phyloP scores from a whole-genome alignment of 2,888 invertebrate species.

The Ochlodes sylvanus region DNA sequence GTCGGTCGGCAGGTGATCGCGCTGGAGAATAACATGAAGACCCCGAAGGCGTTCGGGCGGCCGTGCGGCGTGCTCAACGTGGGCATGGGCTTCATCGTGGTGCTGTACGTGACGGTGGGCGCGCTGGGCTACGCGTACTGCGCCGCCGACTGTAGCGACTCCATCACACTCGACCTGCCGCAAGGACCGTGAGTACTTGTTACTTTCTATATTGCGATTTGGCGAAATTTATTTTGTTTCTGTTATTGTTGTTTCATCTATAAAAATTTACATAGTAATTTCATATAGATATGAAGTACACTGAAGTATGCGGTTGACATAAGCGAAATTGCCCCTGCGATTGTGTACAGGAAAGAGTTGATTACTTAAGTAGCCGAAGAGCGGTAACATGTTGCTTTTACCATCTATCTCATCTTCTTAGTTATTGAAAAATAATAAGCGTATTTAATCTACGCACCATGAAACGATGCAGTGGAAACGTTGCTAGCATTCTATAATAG shows the following conservation, averaged over 20 bases:
- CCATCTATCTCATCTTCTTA: too few species aligned
- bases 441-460: too few species aligned
- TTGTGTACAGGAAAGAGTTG: not conserved
- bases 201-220: not conserved
- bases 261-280: too few species aligned
- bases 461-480: too few species aligned
- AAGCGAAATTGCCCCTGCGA: not conserved
- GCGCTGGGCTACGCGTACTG: slow-evolving; percentile 94
- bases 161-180: slow-evolving; percentile 94
- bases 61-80: slow-evolving; percentile 92
- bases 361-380: not conserved
- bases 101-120: slow-evolving; percentile 91
- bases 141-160: slow-evolving; percentile 87
- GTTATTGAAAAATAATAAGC: too few species aligned
- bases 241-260: too few species aligned
- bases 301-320: too few species aligned
- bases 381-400: too few species aligned
- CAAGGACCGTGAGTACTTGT: slow-evolving; percentile 59
- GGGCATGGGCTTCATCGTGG: slow-evolving; percentile 91
- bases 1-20: slow-evolving; percentile 93
- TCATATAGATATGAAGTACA: too few species aligned
- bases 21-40: slow-evolving; percentile 95
- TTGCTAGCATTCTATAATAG: too few species aligned
- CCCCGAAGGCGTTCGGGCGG: slow-evolving; percentile 91
- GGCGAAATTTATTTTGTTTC: too few species aligned